phyloP scores from a whole-genome alignment of 1,140 invertebrate genomes.

The Schlechtendalia chinensis region DNA sequence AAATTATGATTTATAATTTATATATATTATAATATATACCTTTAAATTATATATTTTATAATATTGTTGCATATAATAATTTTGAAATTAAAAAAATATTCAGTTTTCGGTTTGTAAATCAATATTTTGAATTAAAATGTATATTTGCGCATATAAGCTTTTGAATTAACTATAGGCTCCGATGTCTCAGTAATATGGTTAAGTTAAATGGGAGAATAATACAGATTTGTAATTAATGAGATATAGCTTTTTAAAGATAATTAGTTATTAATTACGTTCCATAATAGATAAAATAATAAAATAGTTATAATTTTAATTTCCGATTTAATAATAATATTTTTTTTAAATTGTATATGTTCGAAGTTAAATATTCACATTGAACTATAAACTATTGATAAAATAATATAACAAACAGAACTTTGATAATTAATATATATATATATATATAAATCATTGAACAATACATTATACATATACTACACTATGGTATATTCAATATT shows the following conservation, averaged over 20 bases:
- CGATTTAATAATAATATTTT: not conserved
- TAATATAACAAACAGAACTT: not conserved
- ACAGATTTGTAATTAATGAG: not conserved
- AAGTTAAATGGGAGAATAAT: no score
- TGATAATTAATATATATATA: not conserved
- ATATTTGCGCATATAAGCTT: not conserved
- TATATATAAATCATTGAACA: not conserved
- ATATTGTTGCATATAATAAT: no score
- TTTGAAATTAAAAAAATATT: no score
- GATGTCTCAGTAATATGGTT: no score
- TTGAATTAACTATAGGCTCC: not conserved
- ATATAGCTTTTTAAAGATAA: not conserved
- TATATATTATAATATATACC: no score
- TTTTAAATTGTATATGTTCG: not conserved
- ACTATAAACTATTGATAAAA: not conserved
- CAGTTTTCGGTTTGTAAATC: no score
- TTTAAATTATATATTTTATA: no score
- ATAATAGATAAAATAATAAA: not conserved
- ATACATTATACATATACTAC: not conserved
- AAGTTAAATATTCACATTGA: not conserved
- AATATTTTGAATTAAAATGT: not conserved
- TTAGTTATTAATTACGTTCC: conserved; percentile 8
- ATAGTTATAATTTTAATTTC: not conserved
- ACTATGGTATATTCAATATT: not conserved
- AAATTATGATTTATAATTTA: no score